These are phyloP conservation scores for Xylocopa sonorina DNA, from an alignment of 1,140 invertebrate species.

Conservation along the genomic window DNA sequence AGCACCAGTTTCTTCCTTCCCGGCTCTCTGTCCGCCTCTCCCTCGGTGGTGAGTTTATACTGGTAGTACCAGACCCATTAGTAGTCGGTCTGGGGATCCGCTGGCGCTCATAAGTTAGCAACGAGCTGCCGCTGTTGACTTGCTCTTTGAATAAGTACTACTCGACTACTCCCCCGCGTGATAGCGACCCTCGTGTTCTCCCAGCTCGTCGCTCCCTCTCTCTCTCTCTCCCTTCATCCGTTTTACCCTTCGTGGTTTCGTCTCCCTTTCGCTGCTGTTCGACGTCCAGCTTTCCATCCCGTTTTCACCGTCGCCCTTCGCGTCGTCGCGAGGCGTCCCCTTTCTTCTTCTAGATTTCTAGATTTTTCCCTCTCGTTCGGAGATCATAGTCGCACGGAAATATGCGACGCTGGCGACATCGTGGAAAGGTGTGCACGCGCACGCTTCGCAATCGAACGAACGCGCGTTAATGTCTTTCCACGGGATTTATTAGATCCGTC, in stretches of 20 bases:
- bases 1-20: not conserved
- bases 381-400: too few relatives aligned
- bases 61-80: conserved; percentile 69
- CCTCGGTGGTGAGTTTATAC: conserved; percentile 54
- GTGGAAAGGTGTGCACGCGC: too few relatives aligned
- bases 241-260: conserved; percentile 1
- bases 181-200: conserved; percentile 47
- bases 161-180: conserved; percentile 62
- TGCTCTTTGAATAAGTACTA: conserved; percentile 65
- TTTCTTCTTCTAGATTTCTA: too few relatives aligned
- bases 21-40: conserved; percentile 31
- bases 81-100: conserved; percentile 63
- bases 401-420: too few relatives aligned
- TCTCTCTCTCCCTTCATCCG: too few relatives aligned
- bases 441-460: not conserved
- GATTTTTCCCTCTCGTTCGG: too few relatives aligned
- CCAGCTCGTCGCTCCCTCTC: not conserved
- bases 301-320: conserved; percentile 35
- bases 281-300: conserved; percentile 44
- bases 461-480: conserved; percentile 34
- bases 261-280: conserved; percentile 14
- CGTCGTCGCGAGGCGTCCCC: not conserved
- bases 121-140: conserved; percentile 69
- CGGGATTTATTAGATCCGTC: conserved; percentile 53
- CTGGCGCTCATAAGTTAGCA: conserved; percentile 65